A percentile compares a stretch with the other conserved stretches of the same genome.
Evolutionary conservation across 2,113 vertebrate species (phyloP).

Genomic region (Nyctibius bracteatus): DNA sequence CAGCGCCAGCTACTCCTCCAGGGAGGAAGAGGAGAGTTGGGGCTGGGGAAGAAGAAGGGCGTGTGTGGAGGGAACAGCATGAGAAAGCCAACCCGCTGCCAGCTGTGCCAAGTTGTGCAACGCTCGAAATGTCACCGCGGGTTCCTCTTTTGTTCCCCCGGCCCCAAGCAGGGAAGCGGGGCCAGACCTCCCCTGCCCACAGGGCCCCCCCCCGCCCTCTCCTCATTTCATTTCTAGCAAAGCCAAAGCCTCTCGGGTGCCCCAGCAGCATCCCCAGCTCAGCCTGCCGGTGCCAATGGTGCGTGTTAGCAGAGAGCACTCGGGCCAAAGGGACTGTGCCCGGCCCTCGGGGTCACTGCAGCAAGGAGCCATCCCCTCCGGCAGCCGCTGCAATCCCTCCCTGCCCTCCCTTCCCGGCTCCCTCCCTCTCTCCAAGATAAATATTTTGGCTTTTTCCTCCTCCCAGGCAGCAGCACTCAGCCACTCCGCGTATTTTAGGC

Average conservation of each 20-base stretch:
- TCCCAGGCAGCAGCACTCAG: conserved; percentile 14
- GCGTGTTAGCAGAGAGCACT: not conserved
- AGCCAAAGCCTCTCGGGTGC: not conserved
- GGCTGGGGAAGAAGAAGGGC: not conserved
- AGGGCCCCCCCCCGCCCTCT: not conserved
- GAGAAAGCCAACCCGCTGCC: not conserved
- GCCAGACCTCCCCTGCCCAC: not conserved
- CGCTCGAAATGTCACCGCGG: not conserved
- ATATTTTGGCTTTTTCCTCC: conserved; percentile 6
- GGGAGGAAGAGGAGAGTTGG: not conserved
- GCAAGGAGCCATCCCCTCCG: not conserved
- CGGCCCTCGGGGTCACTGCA: not conserved
- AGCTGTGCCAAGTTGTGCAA: conserved; percentile 22
- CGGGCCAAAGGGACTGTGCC: not conserved
- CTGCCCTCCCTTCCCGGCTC: not conserved
- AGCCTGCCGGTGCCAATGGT: not conserved
- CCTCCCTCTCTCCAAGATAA: conserved; percentile 37
- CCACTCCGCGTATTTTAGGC: not conserved
- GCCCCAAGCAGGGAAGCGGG: not conserved
- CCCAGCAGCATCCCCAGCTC: not conserved
- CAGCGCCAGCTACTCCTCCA: not conserved
- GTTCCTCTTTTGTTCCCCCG: not conserved
- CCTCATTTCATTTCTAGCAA: not conserved
- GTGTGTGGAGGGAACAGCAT: not conserved
- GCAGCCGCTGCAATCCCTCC: not conserved